Percentiles rank a stretch among this genome's conserved stretches.
Conservation (phyloP, 2,888 invertebrate genomes). For the Sympetrum striolatum region DNA sequence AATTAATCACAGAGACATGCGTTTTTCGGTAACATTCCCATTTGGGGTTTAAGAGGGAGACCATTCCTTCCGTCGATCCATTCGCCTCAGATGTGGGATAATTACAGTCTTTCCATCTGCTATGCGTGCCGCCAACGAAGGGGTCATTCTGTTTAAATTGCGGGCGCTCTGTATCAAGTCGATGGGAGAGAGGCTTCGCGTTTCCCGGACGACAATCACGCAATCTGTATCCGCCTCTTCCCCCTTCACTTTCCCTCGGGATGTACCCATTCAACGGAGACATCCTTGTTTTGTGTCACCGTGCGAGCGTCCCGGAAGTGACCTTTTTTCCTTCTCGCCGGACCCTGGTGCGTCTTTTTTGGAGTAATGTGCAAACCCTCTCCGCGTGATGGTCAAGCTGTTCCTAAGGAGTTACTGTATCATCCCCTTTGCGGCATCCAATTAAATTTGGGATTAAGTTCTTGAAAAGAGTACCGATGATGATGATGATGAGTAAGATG, state of each 20-base stretch:
- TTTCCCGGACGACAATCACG: not conserved
- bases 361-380: too few relatives aligned
- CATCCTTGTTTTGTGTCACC: not conserved
- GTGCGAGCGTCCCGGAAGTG: not conserved
- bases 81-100: not conserved
- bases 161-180: not conserved
- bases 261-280: not conserved
- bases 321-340: not conserved
- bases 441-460: too few relatives aligned
- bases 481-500: too few relatives aligned
- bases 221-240: not conserved
- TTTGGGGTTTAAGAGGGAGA: not conserved
- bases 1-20: too few relatives aligned
- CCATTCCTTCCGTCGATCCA: not conserved
- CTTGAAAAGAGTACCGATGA: too few relatives aligned
- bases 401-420: too few relatives aligned
- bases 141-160: not conserved
- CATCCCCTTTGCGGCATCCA: too few relatives aligned
- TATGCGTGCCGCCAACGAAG: not conserved
- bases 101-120: not conserved
- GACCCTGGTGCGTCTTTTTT: not conserved
- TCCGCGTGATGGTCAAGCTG: too few relatives aligned
- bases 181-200: not conserved
- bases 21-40: not conserved
- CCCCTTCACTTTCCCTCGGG: not conserved